Evolutionary conservation across 2,113 vertebrate species (phyloP).

Genomic region (Cricetomys ansorgei): DNA sequence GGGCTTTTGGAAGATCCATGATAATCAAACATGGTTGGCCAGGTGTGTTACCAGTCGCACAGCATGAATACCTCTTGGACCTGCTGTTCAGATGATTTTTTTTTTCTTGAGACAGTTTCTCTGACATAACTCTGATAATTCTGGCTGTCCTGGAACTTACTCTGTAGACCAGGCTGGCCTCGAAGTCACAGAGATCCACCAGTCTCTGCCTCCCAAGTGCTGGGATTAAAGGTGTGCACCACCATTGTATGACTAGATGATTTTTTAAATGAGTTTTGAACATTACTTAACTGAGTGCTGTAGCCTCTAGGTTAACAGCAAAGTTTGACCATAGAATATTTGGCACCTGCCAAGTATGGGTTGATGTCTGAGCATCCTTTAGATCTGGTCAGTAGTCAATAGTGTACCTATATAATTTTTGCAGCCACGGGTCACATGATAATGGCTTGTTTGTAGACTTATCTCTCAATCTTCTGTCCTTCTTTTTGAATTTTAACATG

Average conservation of each 20-base stretch:
- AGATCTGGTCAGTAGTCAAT: conserved; percentile 90
- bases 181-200: no score
- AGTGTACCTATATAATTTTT: conserved; percentile 90
- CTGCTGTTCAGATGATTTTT: background rate
- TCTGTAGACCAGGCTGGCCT: no score
- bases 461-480: conserved; percentile 86
- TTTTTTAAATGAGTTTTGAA: background rate
- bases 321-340: conserved; percentile 90
- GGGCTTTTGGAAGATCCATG: background rate
- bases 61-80: background rate
- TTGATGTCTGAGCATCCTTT: conserved; percentile 89
- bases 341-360: conserved; percentile 84
- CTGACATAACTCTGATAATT: no score
- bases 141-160: no score
- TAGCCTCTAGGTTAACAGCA: conserved; percentile 90
- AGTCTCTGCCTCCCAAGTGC: no score
- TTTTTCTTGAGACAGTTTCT: no score
- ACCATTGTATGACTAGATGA: no score
- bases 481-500: conserved; percentile 90
- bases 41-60: background rate
- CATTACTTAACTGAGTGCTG: conserved; percentile 78
- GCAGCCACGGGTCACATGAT: conserved; percentile 89
- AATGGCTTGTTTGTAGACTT: conserved; percentile 88
- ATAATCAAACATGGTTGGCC: background rate
- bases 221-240: no score